phyloP scores from a whole-genome alignment of 2,888 invertebrate genomes.

The Hesperia comma region DNA sequence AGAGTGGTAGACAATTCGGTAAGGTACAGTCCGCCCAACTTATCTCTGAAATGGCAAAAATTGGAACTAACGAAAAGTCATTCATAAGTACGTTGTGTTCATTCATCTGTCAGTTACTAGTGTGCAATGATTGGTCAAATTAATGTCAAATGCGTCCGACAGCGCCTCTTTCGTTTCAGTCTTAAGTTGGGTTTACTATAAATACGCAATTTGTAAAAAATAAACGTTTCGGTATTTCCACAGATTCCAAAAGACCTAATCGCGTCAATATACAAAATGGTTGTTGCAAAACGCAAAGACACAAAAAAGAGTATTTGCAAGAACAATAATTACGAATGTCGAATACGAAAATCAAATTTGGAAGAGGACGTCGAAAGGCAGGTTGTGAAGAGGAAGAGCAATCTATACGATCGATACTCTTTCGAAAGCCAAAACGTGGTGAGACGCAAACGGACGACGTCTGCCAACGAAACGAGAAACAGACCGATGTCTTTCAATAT shows the following conservation, averaged over 20 bases:
- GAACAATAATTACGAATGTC: conserved; percentile 76
- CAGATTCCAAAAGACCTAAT: conserved; percentile 90
- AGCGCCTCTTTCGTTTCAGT: too few relatives aligned
- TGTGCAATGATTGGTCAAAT: too few relatives aligned
- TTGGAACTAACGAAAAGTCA: too few relatives aligned
- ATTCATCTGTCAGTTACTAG: too few relatives aligned
- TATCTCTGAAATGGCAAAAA: too few relatives aligned
- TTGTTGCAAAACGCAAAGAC: conserved; percentile 86
- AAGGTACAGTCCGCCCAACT: too few relatives aligned
- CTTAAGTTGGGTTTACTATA: too few relatives aligned
- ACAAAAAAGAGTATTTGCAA: conserved; percentile 81
- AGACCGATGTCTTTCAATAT: conserved; percentile 69
- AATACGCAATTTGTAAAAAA: too few relatives aligned
- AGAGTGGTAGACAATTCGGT: too few relatives aligned
- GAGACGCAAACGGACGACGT: conserved; percentile 66
- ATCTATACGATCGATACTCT: conserved; percentile 73
- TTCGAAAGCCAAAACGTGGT: conserved; percentile 73
- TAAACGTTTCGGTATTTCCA: conserved; percentile 41
- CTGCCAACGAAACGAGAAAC: conserved; percentile 59
- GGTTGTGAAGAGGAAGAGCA: conserved; percentile 74
- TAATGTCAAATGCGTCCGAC: too few relatives aligned
- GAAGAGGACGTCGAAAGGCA: conserved; percentile 61
- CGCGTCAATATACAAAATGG: conserved; percentile 88
- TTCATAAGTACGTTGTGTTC: too few relatives aligned
- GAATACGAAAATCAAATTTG: conserved; percentile 60